These are phyloP conservation scores for Nilaparvata lugens DNA, from an alignment of 1,140 invertebrate species.

Conservation along the genomic window DNA sequence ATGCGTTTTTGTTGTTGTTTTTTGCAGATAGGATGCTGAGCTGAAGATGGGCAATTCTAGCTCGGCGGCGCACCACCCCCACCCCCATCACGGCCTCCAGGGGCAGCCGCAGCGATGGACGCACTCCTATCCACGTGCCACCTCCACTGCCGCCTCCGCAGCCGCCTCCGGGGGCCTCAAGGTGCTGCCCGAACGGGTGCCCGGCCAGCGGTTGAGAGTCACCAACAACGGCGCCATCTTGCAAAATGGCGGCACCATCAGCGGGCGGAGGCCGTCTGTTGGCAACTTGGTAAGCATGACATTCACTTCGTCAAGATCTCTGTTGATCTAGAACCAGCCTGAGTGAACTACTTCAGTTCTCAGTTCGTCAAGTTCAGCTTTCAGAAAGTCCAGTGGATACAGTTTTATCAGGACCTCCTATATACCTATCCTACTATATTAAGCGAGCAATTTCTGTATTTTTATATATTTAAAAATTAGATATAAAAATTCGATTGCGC, in stretches of 20 bases:
- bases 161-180: slow-evolving; percentile 37
- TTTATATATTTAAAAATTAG: no score
- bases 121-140: slow-evolving; percentile 38
- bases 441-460: no score
- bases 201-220: slow-evolving; percentile 48
- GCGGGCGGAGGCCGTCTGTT: slow-evolving; percentile 42
- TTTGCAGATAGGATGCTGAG: not conserved
- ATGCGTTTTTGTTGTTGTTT: slow-evolving; percentile 1
- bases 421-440: no score
- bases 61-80: slow-evolving; percentile 11
- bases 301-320: no score
- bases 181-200: slow-evolving; percentile 55
- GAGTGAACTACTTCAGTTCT: no score
- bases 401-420: no score
- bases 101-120: slow-evolving; percentile 32
- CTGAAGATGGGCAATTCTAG: slow-evolving; percentile 28
- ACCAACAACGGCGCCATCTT: slow-evolving; percentile 72
- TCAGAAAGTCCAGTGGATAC: no score
- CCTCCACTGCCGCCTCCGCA: slow-evolving; percentile 28
- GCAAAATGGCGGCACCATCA: slow-evolving; percentile 67
- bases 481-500: no score
- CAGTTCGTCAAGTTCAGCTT: no score
- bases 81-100: no score
- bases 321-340: no score
- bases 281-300: no score